A percentile compares a stretch with the other conserved stretches of the same genome.
These are phyloP conservation scores for Silvanus unidentatus DNA, from an alignment of 2,888 invertebrate genomes.

Conservation along the genomic window DNA sequence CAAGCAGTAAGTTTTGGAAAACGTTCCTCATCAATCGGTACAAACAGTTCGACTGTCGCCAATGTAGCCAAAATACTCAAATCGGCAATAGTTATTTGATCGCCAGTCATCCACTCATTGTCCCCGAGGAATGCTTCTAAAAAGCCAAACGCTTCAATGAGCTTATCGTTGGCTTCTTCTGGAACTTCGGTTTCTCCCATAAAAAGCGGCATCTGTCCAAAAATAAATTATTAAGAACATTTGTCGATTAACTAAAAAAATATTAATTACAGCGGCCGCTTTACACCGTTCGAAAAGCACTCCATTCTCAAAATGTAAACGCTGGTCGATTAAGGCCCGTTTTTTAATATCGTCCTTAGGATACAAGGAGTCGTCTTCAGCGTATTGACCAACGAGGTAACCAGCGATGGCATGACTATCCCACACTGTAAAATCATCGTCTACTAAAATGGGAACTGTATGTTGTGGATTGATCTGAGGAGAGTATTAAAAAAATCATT, in stretches of 20 bases:
- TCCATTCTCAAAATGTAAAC: slow-evolving; percentile 51
- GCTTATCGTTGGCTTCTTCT: slow-evolving; percentile 39
- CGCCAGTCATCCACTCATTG: slow-evolving; percentile 31
- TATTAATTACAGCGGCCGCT: slow-evolving; percentile 44
- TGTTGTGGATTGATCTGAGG: slow-evolving; percentile 51
- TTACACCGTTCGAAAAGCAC: slow-evolving; percentile 46
- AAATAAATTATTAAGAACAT: neutral
- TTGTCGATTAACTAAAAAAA: neutral
- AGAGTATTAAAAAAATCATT: too few relatives aligned
- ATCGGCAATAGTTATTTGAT: slow-evolving; percentile 37
- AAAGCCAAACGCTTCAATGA: slow-evolving; percentile 37
- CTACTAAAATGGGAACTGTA: slow-evolving; percentile 54
- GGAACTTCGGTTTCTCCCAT: slow-evolving; percentile 38
- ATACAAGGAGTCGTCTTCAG: slow-evolving; percentile 49
- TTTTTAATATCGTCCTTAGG: slow-evolving; percentile 49
- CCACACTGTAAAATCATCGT: slow-evolving; percentile 49
- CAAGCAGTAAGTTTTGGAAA: slow-evolving; percentile 43
- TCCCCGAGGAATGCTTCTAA: slow-evolving; percentile 29
- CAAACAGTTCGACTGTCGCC: slow-evolving; percentile 44
- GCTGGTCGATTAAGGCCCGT: slow-evolving; percentile 51
- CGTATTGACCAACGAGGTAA: slow-evolving; percentile 36
- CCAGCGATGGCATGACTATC: slow-evolving; percentile 51
- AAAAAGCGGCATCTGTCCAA: slow-evolving; percentile 30
- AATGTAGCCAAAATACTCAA: slow-evolving; percentile 42
- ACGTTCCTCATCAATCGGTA: slow-evolving; percentile 42